Evolutionary conservation across 1,140 invertebrate genomes (phyloP), one percentile per base, ranked within the genome.

Genomic region (Plutomurus gul): DNA sequence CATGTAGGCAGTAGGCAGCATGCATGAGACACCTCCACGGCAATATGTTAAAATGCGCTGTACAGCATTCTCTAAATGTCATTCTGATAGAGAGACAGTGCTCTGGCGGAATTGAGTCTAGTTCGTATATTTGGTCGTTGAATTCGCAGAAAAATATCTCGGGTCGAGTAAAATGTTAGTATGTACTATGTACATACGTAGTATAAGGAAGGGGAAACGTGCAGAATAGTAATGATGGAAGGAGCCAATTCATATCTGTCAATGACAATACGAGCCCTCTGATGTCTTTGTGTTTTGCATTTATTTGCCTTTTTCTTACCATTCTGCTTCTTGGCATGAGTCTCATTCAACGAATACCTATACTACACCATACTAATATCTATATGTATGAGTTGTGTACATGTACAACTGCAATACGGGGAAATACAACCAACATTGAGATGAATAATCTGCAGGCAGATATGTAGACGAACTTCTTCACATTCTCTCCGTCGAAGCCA

Each of bases 191-290:
- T 43, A 43, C 8, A n/a, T 10, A 43, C 8, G 40, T 43, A 43
- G 40, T n/a, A 10, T 10, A 11, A 51, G 20, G 20, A 51, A 74
- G 27, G 33, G 72, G 36, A 36, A 74, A 25, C 39, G 72, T 49
- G 39, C 43, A 49, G 72, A 46, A 74, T 74, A 74, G 43, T 43
- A 74, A 74, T 74, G 72, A 74, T 74, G 43, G 71, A 73, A 16
- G 36, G 71, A 79, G 51, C 60, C 77, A 79, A 79, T 79, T 79
- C 77, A 80, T 80, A 80, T 80, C 78, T 80, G 78, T 80, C 78
- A 80, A 76, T 80, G 73, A 75, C 78, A 80, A 75, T 36, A 43
- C 36, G 36, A 25, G 25, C 27, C 60, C 37, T 25, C 51, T 76
- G 70, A 43, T 72, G 70, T 72, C 70, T 40, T 46, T 72, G 70